phyloP scores from a whole-genome alignment of 2,797 vertebrate species.

The Acipenser oxyrinchus region DNA sequence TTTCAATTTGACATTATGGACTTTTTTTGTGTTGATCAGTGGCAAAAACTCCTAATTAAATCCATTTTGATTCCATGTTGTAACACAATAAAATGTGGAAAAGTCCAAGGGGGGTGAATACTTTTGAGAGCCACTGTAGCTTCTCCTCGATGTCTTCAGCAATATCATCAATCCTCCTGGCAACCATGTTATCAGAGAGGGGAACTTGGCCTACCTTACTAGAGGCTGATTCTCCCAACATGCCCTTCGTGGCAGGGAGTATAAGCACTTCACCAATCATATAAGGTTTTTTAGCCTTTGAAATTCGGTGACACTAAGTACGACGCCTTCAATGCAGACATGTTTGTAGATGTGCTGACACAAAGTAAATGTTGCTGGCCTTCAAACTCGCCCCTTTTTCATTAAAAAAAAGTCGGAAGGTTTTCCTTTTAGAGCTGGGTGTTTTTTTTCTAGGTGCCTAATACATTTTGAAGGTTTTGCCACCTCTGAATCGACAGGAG shows the following conservation, averaged over 20 bases:
- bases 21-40: no score
- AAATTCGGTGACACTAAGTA: constrained; percentile 14
- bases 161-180: constrained; percentile 16
- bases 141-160: constrained; percentile 13
- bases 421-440: neutral
- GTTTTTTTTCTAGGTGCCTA: neutral
- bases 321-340: constrained; percentile 9
- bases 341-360: constrained; percentile 10
- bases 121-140: neutral
- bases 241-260: constrained; percentile 22
- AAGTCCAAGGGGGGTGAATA: no score
- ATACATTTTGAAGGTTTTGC: no score
- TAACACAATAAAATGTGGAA: no score
- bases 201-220: constrained; percentile 12
- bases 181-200: constrained; percentile 14
- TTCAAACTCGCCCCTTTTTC: no score
- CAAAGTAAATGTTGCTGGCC: no score
- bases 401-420: no score
- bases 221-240: constrained; percentile 14
- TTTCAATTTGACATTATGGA: no score
- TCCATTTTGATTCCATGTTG: no score
- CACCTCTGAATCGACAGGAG: no score
- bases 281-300: constrained; percentile 23
- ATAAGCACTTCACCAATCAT: constrained; percentile 23
- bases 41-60: no score